A percentile compares a stretch with the other conserved stretches of the same genome.
Conservation (phyloP, 2,113 vertebrate genomes). For the Oriolus oriolus region DNA sequence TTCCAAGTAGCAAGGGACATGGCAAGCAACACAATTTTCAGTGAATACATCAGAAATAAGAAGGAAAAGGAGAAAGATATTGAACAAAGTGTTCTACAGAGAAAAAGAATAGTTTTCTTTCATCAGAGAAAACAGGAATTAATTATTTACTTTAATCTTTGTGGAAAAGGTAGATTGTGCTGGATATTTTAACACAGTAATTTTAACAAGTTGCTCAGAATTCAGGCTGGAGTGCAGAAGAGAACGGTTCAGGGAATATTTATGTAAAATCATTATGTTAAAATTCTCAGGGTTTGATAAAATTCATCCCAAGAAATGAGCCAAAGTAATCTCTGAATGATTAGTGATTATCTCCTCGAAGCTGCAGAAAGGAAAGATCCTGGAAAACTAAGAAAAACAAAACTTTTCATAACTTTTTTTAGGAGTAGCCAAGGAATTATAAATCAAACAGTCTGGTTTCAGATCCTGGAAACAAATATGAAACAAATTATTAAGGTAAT, state of each 20-base stretch:
- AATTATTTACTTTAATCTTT: background rate
- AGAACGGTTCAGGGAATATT: background rate
- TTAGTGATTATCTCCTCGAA: background rate
- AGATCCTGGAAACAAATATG: background rate
- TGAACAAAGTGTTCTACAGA: background rate
- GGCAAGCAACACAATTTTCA: background rate
- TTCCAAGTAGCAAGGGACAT: background rate
- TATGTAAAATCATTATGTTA: background rate
- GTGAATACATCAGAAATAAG: background rate
- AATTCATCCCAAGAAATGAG: background rate
- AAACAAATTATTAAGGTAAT: background rate
- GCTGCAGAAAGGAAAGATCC: background rate
- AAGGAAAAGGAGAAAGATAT: background rate
- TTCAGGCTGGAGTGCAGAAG: background rate
- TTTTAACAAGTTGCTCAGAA: conserved; percentile 7
- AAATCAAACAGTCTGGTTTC: background rate
- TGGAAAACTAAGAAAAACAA: background rate
- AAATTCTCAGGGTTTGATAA: background rate
- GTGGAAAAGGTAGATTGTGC: background rate
- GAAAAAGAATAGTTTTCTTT: background rate
- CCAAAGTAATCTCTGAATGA: background rate
- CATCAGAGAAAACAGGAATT: background rate
- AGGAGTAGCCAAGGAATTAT: background rate
- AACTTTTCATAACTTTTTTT: background rate
- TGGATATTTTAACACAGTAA: background rate